Evolutionary conservation across 1,140 invertebrate genomes (phyloP).

Genomic region (Propsilocerus akamusi): DNA sequence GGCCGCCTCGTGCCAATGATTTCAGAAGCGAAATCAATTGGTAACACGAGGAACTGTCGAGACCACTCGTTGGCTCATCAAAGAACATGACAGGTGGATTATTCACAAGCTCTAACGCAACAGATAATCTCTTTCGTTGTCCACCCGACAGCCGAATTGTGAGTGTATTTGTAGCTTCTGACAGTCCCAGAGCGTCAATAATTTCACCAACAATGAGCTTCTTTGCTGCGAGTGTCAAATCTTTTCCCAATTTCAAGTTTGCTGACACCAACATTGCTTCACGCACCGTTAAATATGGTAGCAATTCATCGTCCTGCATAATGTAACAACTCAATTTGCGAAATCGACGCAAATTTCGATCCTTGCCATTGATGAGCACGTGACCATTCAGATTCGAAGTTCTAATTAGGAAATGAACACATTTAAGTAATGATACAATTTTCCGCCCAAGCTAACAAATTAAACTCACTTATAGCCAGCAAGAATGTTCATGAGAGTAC

Average conservation of each 20-base stretch:
- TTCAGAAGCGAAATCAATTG: constrained; percentile 74
- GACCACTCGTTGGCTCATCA: constrained; percentile 90
- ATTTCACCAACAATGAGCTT: constrained; percentile 67
- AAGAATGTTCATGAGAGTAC: constrained; percentile 76
- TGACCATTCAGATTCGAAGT: constrained; percentile 55
- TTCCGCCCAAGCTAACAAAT: too few species aligned
- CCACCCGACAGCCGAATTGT: constrained; percentile 75
- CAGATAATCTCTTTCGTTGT: constrained; percentile 80
- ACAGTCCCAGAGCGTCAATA: constrained; percentile 51
- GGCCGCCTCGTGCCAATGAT: constrained; percentile 55
- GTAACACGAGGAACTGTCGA: constrained; percentile 84
- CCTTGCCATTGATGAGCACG: constrained; percentile 68
- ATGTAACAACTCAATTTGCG: constrained; percentile 89
- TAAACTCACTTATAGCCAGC: constrained; percentile 70
- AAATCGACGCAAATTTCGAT: constrained; percentile 67
- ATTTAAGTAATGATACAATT: too few species aligned
- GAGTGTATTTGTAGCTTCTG: constrained; percentile 57
- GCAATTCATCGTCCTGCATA: constrained; percentile 87
- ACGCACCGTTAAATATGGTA: constrained; percentile 69
- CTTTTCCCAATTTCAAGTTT: constrained; percentile 77
- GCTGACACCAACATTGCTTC: constrained; percentile 84
- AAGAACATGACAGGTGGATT: constrained; percentile 95
- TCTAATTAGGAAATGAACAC: constrained; percentile 28
- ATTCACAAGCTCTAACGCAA: constrained; percentile 68
- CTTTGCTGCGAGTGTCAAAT: constrained; percentile 51